Evolutionary conservation across 2,113 vertebrate species (phyloP).

Genomic region (Syngnathus typhle): DNA sequence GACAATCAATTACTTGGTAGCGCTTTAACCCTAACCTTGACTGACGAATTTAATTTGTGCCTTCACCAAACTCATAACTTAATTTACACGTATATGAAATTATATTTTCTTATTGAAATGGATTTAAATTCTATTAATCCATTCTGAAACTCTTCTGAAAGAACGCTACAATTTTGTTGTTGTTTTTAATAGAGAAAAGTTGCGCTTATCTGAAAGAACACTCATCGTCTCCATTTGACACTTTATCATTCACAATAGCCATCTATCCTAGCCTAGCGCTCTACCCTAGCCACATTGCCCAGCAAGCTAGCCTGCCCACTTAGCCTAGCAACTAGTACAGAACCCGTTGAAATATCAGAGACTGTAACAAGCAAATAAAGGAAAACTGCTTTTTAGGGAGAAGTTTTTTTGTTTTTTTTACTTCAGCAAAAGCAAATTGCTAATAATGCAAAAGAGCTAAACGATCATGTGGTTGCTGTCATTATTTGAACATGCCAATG

Average conservation of each 20-base stretch:
- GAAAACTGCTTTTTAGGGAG: not conserved
- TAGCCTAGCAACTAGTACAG: not conserved
- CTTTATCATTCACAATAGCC: not conserved
- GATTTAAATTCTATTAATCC: not conserved
- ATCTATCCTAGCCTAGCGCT: not conserved
- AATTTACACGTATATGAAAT: no score
- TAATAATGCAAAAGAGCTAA: not conserved
- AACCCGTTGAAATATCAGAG: not conserved
- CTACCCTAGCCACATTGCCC: not conserved
- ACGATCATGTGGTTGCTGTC: not conserved
- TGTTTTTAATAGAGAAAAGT: not conserved
- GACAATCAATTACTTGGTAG: not conserved
- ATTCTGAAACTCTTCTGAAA: not conserved
- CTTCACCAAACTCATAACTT: not conserved
- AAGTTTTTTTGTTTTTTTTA: not conserved
- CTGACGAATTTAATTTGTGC: not conserved
- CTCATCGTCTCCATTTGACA: not conserved
- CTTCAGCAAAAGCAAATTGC: not conserved
- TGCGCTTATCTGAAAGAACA: not conserved
- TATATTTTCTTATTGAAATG: no score
- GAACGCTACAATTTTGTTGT: not conserved
- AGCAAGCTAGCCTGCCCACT: not conserved
- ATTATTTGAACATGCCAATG: not conserved
- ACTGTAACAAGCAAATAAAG: not conserved
- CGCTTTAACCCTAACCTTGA: not conserved